These are phyloP conservation scores for Sebastes glaucus DNA, from an alignment of 2,797 vertebrate species.

Conservation along the genomic window DNA sequence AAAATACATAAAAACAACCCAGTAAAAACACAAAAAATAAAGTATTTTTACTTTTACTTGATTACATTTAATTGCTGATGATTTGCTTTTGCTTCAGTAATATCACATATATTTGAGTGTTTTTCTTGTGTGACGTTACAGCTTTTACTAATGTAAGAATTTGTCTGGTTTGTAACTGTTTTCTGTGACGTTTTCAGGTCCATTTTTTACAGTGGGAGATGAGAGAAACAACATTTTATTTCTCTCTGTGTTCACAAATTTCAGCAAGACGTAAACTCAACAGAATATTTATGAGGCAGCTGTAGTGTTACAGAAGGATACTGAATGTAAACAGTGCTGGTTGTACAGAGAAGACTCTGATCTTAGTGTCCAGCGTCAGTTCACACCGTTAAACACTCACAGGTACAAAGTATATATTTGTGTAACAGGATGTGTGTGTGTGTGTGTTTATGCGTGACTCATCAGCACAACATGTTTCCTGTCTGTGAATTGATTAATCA, in stretches of 20 bases:
- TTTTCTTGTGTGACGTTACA: too few species aligned
- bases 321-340: neutral
- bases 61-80: too few species aligned
- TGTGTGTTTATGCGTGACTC: constrained; percentile 62
- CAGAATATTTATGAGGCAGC: neutral
- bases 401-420: constrained; percentile 54
- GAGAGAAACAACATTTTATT: neutral
- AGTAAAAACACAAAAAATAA: too few species aligned
- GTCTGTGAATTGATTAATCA: constrained; percentile 65
- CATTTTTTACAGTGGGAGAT: too few species aligned
- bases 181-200: neutral
- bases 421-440: constrained; percentile 7
- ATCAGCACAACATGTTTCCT: constrained; percentile 67
- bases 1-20: too few species aligned
- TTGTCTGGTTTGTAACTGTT: neutral
- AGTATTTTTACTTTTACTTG: too few species aligned
- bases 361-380: neutral
- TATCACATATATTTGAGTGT: too few species aligned
- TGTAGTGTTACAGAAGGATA: neutral
- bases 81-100: too few species aligned
- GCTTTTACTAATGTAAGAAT: too few species aligned
- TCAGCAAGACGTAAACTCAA: neutral
- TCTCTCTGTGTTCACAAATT: neutral
- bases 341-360: neutral
- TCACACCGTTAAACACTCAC: constrained; percentile 40